phyloP scores from a whole-genome alignment of 2,888 invertebrate genomes.

The Pachymerium ferrugineum region DNA sequence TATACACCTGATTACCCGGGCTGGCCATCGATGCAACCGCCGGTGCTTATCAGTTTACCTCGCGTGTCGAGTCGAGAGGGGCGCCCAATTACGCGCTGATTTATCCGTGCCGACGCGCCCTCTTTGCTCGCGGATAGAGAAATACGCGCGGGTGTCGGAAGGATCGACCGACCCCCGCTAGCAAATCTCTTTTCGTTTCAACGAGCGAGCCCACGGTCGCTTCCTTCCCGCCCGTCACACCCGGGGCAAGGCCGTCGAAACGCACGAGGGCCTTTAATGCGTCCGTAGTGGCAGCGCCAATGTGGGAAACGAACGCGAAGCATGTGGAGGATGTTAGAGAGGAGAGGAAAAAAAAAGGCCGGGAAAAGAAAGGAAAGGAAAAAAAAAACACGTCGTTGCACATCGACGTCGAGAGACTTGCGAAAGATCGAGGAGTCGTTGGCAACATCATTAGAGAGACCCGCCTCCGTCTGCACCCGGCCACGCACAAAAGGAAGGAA shows the following conservation, averaged over 20 bases:
- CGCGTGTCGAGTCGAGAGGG: background rate
- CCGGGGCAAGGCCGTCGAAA: background rate
- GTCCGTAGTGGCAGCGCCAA: background rate
- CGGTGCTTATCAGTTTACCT: conserved; percentile 27
- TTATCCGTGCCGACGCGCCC: conserved; percentile 19
- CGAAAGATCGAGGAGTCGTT: background rate
- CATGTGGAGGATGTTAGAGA: too few species aligned
- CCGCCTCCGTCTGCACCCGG: conserved; percentile 8
- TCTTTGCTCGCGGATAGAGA: background rate
- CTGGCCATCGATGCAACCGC: conserved; percentile 14
- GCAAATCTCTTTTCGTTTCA: too few species aligned
- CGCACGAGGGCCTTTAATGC: background rate
- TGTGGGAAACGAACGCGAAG: background rate
- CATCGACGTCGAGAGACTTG: conserved; percentile 2
- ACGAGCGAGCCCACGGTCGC: background rate
- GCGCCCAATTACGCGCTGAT: conserved; percentile 29
- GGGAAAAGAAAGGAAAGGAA: background rate
- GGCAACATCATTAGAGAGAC: background rate
- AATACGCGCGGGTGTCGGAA: background rate
- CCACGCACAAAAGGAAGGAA: conserved; percentile 13
- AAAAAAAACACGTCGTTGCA: background rate
- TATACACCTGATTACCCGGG: conserved; percentile 30
- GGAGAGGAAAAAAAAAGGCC: background rate
- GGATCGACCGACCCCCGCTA: background rate
- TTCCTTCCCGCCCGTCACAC: background rate